Conservation (phyloP, 2,113 vertebrate species). For the Camelus dromedarius region DNA sequence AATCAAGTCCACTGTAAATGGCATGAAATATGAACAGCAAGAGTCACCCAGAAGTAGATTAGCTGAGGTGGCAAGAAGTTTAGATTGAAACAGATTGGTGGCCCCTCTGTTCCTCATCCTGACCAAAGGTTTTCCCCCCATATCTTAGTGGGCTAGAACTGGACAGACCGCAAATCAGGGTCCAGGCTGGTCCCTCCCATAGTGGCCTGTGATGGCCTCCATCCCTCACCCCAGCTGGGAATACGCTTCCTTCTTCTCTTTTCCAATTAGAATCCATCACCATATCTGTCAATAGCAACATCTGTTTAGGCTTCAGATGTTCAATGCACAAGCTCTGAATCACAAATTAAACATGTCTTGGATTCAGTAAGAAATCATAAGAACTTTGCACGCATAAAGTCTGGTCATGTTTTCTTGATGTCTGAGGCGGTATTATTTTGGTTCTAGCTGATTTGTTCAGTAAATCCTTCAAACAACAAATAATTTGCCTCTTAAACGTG, state of each 20-base stretch:
- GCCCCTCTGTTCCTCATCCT: not conserved
- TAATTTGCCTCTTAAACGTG: not conserved
- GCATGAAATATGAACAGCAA: not conserved
- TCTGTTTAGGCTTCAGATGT: not conserved
- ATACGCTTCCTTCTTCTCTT: not conserved
- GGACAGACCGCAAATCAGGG: not conserved
- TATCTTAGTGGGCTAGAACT: not conserved
- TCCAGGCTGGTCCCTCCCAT: not conserved
- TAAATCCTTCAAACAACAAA: not conserved
- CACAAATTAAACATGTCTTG: not conserved
- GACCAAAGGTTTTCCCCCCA: not conserved
- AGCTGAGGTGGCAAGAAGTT: not conserved
- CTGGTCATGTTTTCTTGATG: not conserved
- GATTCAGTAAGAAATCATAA: not conserved
- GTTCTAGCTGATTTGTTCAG: not conserved
- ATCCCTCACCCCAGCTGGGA: rapidly evolving
- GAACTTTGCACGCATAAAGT: not conserved
- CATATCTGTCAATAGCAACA: not conserved
- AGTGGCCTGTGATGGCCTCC: not conserved
- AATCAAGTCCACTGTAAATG: not conserved
- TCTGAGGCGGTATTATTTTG: not conserved
- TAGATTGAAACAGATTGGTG: not conserved
- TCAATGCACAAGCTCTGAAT: not conserved
- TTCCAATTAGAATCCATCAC: not conserved
- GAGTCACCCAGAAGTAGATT: not conserved